Evolutionary conservation across 2,113 vertebrate genomes (phyloP).

Genomic region (Solea solea): DNA sequence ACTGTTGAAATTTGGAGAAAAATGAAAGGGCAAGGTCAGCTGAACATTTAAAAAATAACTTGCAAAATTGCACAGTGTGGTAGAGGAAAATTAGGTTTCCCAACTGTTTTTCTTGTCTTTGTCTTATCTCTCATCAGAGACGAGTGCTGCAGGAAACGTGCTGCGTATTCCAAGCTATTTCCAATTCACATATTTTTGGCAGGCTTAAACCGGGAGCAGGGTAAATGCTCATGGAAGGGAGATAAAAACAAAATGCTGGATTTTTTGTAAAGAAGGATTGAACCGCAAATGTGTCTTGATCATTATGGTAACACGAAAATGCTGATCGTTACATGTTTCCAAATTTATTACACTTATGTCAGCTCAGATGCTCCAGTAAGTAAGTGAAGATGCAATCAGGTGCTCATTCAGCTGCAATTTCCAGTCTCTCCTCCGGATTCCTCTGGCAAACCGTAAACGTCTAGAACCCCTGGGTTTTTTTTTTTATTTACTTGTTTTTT

Average conservation of each 20-base stretch:
- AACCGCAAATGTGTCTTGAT: too few relatives aligned
- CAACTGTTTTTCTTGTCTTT: neutral
- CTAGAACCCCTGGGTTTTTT: constrained; percentile 51
- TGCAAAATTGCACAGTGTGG: neutral
- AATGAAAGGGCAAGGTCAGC: too few relatives aligned
- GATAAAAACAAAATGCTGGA: neutral
- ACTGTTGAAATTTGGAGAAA: too few relatives aligned
- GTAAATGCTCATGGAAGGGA: constrained; percentile 24
- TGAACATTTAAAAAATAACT: too few relatives aligned
- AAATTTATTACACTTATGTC: constrained; percentile 10
- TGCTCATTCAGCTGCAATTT: constrained; percentile 40
- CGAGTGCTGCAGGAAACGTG: constrained; percentile 27
- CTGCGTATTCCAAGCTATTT: constrained; percentile 34
- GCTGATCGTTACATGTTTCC: neutral
- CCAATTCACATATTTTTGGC: constrained; percentile 50
- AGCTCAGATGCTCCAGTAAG: constrained; percentile 37
- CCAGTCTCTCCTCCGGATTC: constrained; percentile 54
- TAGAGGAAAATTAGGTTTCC: neutral
- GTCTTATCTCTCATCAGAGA: constrained; percentile 8
- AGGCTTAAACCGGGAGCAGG: constrained; percentile 18
- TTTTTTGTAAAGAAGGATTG: too few relatives aligned
- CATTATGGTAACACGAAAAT: constrained; percentile 3
- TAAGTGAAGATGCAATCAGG: constrained; percentile 58
- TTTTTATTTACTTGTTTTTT: constrained; percentile 5
- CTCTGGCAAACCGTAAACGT: constrained; percentile 55